phyloP scores from a whole-genome alignment of 1,140 invertebrate genomes.

The Drosophila carrolli region DNA sequence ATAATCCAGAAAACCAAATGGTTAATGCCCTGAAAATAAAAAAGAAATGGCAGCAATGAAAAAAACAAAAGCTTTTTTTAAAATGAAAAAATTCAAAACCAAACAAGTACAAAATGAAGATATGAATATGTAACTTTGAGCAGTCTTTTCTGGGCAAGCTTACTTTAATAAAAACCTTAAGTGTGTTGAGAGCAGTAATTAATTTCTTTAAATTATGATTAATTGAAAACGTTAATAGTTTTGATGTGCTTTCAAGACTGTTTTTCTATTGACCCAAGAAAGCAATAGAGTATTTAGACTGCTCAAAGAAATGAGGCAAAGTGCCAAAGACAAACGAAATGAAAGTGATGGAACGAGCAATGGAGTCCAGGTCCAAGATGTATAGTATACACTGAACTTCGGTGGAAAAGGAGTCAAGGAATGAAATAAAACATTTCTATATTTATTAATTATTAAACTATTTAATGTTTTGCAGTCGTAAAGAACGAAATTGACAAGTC shows the following conservation, averaged over 20 bases:
- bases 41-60: neutral
- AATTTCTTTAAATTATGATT: too few relatives aligned
- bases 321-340: conserved; percentile 52
- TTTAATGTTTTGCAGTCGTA: neutral
- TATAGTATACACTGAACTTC: conserved; percentile 1
- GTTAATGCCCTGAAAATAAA: neutral
- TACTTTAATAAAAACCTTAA: too few relatives aligned
- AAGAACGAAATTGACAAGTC: neutral
- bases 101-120: too few relatives aligned
- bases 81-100: too few relatives aligned
- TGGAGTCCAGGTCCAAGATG: conserved; percentile 2
- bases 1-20: conserved; percentile 17
- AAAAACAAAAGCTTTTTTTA: too few relatives aligned
- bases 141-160: too few relatives aligned
- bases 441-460: too few relatives aligned
- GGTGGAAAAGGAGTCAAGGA: neutral
- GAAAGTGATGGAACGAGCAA: conserved; percentile 24
- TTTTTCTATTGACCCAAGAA: neutral
- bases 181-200: too few relatives aligned
- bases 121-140: too few relatives aligned
- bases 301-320: conserved; percentile 32
- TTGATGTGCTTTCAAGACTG: neutral
- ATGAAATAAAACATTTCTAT: too few relatives aligned
- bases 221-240: neutral
- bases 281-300: conserved; percentile 7